Base-by-base conservation (phyloP, 2,888 invertebrate species). In the Brachyptera putata region DNA sequence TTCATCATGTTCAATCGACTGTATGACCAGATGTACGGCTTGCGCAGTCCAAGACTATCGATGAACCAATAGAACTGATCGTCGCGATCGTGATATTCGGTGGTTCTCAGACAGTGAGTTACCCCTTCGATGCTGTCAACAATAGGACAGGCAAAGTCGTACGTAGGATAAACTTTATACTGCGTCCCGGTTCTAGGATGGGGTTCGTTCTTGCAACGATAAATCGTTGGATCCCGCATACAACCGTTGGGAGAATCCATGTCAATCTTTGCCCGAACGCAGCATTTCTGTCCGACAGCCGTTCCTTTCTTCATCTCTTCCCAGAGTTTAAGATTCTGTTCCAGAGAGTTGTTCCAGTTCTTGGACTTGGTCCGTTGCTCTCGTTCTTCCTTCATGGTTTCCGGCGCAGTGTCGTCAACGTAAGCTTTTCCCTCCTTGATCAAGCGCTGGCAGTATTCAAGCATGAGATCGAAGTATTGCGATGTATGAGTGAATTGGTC, bases 121-220 rank as follows among this genome's bases (percentile, higher is more conserved):
- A 99, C 96, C 58, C 91, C 89, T 78, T 99, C 99, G 55, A 97
- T 82, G 14, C 95, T 89, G 76, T 99, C 99, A 55, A 99, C 98
- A 71, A 99, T 96, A 0, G 99, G 99, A 72, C 99, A 99, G 1
- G 99, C 97, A 79, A 99, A 99, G 78, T 99, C 99, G 72, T 99
- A 99, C 0, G 99, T 99, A 21, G 99, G 99, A 75, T 99, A 99
- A 0, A 96, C 97, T 71, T 96, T 98, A 79, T 98, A 99, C 77
- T 94, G 89, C 22, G 82, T 85, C 59, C 95, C 96, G 5, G 97
- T 98, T 25, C 91, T 81, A 0, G 97, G 93, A 78, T 99, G 99
- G 1, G 86, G 80, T 73, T 98, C 97, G 56, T 88, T 88, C 76
- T 99, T 99, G 77, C 97, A 99, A 14, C 99, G 81, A 75, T 97